Percentiles rank a stretch among this genome's conserved stretches.
Evolutionary conservation across 1,140 invertebrate species (phyloP).

Genomic region (Microplitis demolitor): DNA sequence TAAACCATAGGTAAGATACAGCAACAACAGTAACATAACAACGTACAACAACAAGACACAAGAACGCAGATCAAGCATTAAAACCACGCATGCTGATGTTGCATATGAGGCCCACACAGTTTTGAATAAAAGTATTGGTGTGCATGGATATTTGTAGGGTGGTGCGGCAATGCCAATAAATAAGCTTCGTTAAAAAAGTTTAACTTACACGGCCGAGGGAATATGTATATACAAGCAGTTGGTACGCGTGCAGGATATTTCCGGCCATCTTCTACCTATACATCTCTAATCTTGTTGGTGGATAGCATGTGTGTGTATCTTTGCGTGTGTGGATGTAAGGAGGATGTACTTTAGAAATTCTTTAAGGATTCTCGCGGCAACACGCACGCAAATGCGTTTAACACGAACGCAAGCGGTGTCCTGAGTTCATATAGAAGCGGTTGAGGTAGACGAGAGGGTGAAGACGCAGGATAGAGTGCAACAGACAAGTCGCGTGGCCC

Average conservation of each 20-base stretch:
- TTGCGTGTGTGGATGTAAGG: too few species aligned
- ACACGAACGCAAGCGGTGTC: not conserved
- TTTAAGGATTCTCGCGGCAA: not conserved
- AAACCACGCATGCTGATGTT: not conserved
- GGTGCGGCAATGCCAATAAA: slow-evolving; percentile 34
- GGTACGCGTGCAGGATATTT: not conserved
- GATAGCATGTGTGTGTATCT: too few species aligned
- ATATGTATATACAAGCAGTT: slow-evolving; percentile 16
- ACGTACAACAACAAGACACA: slow-evolving; percentile 7
- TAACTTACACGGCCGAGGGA: slow-evolving; percentile 29
- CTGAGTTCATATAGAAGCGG: too few species aligned
- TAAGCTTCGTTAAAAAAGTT: slow-evolving; percentile 38
- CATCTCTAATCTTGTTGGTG: not conserved
- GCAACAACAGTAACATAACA: not conserved
- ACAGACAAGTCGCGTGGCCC: slow-evolving; percentile 46
- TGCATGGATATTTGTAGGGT: not conserved
- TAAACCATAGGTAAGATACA: slow-evolving; percentile 5
- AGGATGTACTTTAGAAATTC: too few species aligned
- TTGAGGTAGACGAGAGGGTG: not conserved
- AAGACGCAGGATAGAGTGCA: not conserved
- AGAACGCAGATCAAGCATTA: slow-evolving; percentile 5
- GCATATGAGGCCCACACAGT: not conserved
- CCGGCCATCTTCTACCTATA: not conserved
- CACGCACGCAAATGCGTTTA: slow-evolving; percentile 1
- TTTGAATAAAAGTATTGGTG: too few species aligned